Base-by-base conservation (phyloP, 2,113 vertebrate species). In the Podocnemis expansa region DNA sequence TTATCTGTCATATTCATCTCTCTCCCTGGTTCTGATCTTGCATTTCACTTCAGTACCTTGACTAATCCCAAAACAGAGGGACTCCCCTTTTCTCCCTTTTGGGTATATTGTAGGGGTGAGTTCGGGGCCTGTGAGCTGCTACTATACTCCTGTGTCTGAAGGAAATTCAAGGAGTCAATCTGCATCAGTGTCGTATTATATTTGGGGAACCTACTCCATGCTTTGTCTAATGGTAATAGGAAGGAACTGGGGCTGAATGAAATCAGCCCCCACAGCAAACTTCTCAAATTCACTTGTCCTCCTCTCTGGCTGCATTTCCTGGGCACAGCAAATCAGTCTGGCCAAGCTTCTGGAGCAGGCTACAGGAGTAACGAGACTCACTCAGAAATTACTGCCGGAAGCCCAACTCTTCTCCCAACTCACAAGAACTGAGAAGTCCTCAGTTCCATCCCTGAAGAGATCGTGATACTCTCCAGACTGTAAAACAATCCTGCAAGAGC, bases 1-100 rank as follows among this genome's bases (percentile, higher is more conserved):
- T 84, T 96, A 90, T 76, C 82, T 63, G 87, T 94, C 92, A 3
- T 91, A 89, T 91, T 93, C 0, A 82, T 93, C 92, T 94, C 91
- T 76, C 93, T 91, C 38, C 38, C 0, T 0, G 14, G 2, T 24
- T 91, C 24, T 1, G 80, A 45, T 51, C 84, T 82, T 90, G 17
- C 27, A 5, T 87, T 93, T 83, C 89, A 38, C 1, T 84, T 29
- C 0, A 1, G 73, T 82, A 51, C 88, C 83, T 94, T 84, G 60
- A 92, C 78, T 60, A 58, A 25, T 91, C 81, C 55, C 19, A 0
- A 85, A 24, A 88, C 41, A 0, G 6, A 54, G 76, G 55, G 16
- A 25, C 79, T 81, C 56, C 76, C 60, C 83, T 41, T 38, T 27
- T 56, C 80, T 94, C 84, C 63, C 2, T 38, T 31, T 58, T 1